Percentiles rank a stretch among this genome's conserved stretches.
These are phyloP conservation scores for Gonatopus flavifemur DNA, from an alignment of 1,140 invertebrate species.

Conservation along the genomic window DNA sequence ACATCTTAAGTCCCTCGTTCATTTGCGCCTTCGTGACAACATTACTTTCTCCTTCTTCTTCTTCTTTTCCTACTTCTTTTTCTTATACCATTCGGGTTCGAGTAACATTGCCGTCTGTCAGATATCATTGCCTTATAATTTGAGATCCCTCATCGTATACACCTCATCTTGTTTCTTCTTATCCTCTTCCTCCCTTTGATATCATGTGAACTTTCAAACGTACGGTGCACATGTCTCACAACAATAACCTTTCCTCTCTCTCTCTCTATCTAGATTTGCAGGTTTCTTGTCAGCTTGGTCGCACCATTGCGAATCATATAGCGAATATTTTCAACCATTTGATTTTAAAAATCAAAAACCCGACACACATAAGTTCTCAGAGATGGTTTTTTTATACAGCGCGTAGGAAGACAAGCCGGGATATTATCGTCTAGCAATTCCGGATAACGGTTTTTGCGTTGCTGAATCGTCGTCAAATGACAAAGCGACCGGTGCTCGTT, in stretches of 20 bases:
- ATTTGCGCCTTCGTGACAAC: slow-evolving; percentile 1
- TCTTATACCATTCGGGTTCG: slow-evolving; percentile 13
- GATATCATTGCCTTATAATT: slow-evolving; percentile 21
- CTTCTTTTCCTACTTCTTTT: not conserved
- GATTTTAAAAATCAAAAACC: too few relatives aligned
- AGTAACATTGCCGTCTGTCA: slow-evolving; percentile 29
- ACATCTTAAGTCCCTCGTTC: slow-evolving; percentile 10
- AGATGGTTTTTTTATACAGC: not conserved
- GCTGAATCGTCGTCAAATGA: slow-evolving; percentile 32
- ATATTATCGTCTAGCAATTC: slow-evolving; percentile 23
- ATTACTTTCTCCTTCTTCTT: slow-evolving; percentile 7
- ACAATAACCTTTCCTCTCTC: too few relatives aligned
- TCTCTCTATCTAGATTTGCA: too few relatives aligned
- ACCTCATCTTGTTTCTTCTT: not conserved
- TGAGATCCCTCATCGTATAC: slow-evolving; percentile 1
- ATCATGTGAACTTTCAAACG: too few relatives aligned
- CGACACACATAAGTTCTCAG: too few relatives aligned
- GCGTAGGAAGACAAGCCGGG: too few relatives aligned
- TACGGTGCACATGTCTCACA: too few relatives aligned
- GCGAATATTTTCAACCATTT: too few relatives aligned
- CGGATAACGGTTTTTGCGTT: slow-evolving; percentile 28
- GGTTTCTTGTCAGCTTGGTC: too few relatives aligned
- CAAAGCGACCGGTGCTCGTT: slow-evolving; percentile 32
- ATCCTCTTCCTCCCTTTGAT: not conserved
- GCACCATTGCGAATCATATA: too few relatives aligned